Base-by-base conservation (phyloP, 1,140 invertebrate species). In the Aphelenchoides avenae region DNA sequence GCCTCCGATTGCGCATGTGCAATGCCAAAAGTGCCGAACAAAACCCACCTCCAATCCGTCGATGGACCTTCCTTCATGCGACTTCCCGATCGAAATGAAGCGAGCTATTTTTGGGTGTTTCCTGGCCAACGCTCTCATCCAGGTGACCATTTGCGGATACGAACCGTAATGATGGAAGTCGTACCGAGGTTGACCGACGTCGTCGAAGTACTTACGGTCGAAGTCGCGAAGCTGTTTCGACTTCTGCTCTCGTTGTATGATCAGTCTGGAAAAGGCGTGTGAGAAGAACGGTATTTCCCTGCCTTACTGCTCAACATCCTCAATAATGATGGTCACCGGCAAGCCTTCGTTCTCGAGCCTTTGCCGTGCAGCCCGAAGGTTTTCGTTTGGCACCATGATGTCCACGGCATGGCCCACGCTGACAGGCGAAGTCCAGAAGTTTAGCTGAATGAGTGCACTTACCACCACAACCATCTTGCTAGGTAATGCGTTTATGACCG, bases 51-150 rank as follows among this genome's bases (percentile, higher is more conserved):
- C 72, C 13, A 75, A 29, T n/a, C 74, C 72, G 47, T 75, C 73
- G 46, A 75, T 75, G 15, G 52, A 51, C 9, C 73, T 50, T 18
- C 71, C 71, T 53, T 75, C 73, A 40, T 75, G 75, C 15, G 64
- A 70, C 44, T 67, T 67, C 6, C 73, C 73, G 47, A 75, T 77
- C 5, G 73, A 66, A 34, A 77, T 75, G 31, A 73, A 71, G 39
- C 70, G 64, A 26, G 72, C 68, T 20, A 76, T 44, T 27, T 66
- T 56, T n/a, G 73, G 65, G 41, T 77, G 64, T 22, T 59, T 57
- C 20, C 55, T 22, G 2, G 65, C 68, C 18, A 75, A 36, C 0
- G 62, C 31, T 13, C 69, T 48, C 70, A 75, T 71, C 71, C 72
- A 75, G 22, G 57, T 43, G 24, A 57, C 57, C 74, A 75, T 75